phyloP scores from a whole-genome alignment of 1,140 invertebrate genomes.

The Tetraneura akinire region DNA sequence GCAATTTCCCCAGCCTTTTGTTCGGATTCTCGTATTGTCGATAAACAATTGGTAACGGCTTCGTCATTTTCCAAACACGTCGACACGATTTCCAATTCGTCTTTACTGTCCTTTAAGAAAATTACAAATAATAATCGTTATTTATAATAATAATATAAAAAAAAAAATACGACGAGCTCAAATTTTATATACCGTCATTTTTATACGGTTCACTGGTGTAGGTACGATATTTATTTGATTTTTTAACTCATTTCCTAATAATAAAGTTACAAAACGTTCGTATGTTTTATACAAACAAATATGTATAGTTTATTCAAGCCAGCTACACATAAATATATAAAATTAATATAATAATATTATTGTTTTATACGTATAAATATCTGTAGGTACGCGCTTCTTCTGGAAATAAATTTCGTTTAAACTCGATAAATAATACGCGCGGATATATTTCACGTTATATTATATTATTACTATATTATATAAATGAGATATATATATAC shows the following conservation, averaged over 20 bases:
- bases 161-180: too few relatives aligned
- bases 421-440: too few relatives aligned
- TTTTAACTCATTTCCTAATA: neutral
- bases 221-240: neutral
- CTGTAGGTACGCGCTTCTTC: too few relatives aligned
- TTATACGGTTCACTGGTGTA: neutral
- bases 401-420: too few relatives aligned
- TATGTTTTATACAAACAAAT: neutral
- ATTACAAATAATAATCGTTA: neutral
- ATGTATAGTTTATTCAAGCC: too few relatives aligned
- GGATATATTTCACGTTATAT: too few relatives aligned
- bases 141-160: neutral
- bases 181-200: neutral
- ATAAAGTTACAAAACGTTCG: neutral
- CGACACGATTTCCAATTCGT: constrained; percentile 4
- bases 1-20: neutral
- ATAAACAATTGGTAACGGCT: neutral
- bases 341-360: too few relatives aligned
- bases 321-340: too few relatives aligned
- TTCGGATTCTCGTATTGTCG: neutral
- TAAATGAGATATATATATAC: too few relatives aligned
- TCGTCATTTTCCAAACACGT: neutral
- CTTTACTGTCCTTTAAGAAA: constrained; percentile 8
- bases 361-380: too few relatives aligned
- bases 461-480: too few relatives aligned